Evolutionary conservation across 2,888 invertebrate species (phyloP).

Genomic region (Sminthurinus aureus): DNA sequence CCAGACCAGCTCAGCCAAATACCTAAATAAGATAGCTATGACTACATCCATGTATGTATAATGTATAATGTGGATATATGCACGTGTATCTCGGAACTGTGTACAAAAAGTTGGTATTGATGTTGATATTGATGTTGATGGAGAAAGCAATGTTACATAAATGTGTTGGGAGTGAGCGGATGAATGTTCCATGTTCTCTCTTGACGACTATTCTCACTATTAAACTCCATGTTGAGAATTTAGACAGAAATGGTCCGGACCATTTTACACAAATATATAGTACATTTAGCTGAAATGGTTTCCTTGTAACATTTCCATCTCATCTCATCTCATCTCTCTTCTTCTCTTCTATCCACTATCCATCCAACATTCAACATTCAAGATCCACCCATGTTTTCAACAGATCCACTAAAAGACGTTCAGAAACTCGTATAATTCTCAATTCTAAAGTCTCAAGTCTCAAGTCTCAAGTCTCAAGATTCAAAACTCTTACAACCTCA

Average conservation of each 20-base stretch:
- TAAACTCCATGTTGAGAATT: neutral
- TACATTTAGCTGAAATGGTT: conserved; percentile 22
- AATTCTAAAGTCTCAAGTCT: too few species aligned
- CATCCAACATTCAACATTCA: neutral
- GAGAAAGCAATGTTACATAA: too few species aligned
- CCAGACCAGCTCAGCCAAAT: neutral
- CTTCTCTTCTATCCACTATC: neutral
- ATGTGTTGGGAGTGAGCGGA: neutral
- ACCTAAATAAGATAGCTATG: neutral
- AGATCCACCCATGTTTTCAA: too few species aligned
- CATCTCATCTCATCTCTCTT: neutral
- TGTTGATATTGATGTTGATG: too few species aligned
- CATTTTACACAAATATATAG: neutral
- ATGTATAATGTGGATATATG: neutral
- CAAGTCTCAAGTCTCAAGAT: too few species aligned
- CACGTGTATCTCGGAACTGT: too few species aligned
- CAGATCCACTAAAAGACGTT: too few species aligned
- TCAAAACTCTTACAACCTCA: too few species aligned
- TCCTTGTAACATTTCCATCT: conserved; percentile 18
- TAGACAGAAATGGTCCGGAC: neutral
- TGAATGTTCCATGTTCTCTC: neutral
- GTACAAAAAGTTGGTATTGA: too few species aligned
- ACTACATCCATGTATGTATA: neutral
- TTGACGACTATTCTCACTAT: neutral
- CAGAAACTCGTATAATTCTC: too few species aligned